These are phyloP conservation scores for Fistularia tabacaria DNA, from an alignment of 2,797 vertebrate species.

Conservation along the genomic window DNA sequence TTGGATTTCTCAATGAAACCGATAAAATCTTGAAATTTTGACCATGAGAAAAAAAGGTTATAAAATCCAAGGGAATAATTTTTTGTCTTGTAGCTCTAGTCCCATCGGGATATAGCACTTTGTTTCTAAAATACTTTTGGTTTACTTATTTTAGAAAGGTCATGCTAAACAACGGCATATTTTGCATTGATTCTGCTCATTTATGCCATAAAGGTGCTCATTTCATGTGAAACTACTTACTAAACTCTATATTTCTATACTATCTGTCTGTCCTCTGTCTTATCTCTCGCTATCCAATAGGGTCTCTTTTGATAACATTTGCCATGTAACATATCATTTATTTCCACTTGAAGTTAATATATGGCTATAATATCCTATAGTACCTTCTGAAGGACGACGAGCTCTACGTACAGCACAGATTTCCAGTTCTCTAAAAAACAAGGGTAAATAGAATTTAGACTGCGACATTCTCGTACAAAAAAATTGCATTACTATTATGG, in stretches of 20 bases:
- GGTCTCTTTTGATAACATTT: conserved; percentile 40
- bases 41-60: too few species aligned
- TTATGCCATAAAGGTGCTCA: conserved; percentile 38
- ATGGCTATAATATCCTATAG: conserved; percentile 65
- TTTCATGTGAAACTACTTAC: conserved; percentile 18
- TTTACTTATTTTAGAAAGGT: background rate
- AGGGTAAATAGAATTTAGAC: conserved; percentile 41
- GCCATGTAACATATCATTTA: conserved; percentile 23
- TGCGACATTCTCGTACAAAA: conserved; percentile 45
- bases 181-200: conserved; percentile 33
- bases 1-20: too few species aligned
- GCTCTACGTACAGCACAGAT: conserved; percentile 37
- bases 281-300: conserved; percentile 8
- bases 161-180: conserved; percentile 22
- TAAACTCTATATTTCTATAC: conserved; percentile 11
- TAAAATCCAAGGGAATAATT: too few species aligned
- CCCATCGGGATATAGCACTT: too few species aligned
- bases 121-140: too few species aligned
- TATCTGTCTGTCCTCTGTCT: conserved; percentile 3
- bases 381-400: conserved; percentile 39
- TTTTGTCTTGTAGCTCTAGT: too few species aligned
- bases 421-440: conserved; percentile 38
- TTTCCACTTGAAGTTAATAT: conserved; percentile 33
- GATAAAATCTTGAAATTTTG: too few species aligned
- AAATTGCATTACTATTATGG: conserved; percentile 47